Evolutionary conservation across 2,888 invertebrate species (phyloP).

Genomic region (Aleiodes leptofemur): DNA sequence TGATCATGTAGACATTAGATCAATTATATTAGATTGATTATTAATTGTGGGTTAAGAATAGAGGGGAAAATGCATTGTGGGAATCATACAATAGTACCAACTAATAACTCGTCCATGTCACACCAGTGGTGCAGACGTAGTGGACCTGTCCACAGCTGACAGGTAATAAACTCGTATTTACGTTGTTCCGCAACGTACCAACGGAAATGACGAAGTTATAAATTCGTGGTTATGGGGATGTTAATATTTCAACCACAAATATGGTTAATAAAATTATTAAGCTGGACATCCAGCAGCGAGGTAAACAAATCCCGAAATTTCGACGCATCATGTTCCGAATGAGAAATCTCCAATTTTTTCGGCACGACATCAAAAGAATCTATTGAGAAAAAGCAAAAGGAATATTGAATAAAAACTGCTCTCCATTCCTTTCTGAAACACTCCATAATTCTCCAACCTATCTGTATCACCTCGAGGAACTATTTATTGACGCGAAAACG

Average conservation of each 20-base stretch:
- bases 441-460: neutral
- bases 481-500: conserved; percentile 44
- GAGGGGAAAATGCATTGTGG: conserved; percentile 22
- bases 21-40: conserved; percentile 42
- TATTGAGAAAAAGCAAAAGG: no score
- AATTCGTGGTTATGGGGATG: conserved; percentile 18
- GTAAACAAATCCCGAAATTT: no score
- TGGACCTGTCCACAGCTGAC: conserved; percentile 20
- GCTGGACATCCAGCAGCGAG: neutral
- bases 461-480: conserved; percentile 23
- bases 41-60: conserved; percentile 40
- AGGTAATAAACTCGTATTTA: conserved; percentile 44
- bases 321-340: neutral
- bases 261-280: conserved; percentile 18
- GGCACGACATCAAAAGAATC: no score
- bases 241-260: conserved; percentile 14
- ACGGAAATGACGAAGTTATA: neutral
- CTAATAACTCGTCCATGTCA: conserved; percentile 22
- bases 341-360: neutral
- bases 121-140: conserved; percentile 1
- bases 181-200: neutral
- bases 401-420: no score
- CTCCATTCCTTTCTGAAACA: neutral
- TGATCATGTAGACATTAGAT: conserved; percentile 18
- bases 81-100: neutral